Base-by-base conservation (phyloP, 2,113 vertebrate species). In the Syngnathoides biaculeatus region DNA sequence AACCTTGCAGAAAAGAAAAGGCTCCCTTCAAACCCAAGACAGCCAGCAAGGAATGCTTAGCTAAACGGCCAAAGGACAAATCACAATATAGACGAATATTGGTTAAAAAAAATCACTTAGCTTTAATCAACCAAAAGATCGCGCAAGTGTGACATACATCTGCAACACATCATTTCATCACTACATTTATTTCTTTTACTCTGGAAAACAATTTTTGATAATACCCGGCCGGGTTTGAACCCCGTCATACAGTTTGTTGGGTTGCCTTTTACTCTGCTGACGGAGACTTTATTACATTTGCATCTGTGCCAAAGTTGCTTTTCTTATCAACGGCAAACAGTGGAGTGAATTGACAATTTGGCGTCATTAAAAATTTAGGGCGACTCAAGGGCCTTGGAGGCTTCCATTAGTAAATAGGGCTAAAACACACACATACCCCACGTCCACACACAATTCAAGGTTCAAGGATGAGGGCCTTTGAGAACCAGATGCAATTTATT, bases 401-500 rank as follows among this genome's bases (percentile, higher is more conserved):
- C 86, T 88, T 90, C 84, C 84, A 77, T 91, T 92, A 92, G 91
- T 80, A 90, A 92, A 92, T 79, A 75, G 81, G 84, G 87, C 89
- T 85, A 69, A 86, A 69, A 83, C 75, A 65, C 64, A 48, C 43
- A 57, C 63, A 67, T 64, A 57, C 55, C 65, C 48, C 19, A 39
- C 20, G 70, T 55, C 22, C 55, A 80, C 85, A 81, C 87, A 89
- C 19, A n/a, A 14, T 78, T 82, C 84, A 78, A 83, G 87, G 89
- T 90, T 91, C 88, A 78, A 87, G 88, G 87, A 87, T 86, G 80
- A 84, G 68, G 88, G 87, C 87, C 90, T 93, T 89, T 87, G 92
- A 92, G 93, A 93, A 92, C 90, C 93, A 92, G 89, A 90, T 94
- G 95, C 93, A 95, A 95, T 96, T 94, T 95, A 94, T 96, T 92